Base-by-base conservation (phyloP, 2,797 vertebrate genomes). In the Sebastes steindachneri region DNA sequence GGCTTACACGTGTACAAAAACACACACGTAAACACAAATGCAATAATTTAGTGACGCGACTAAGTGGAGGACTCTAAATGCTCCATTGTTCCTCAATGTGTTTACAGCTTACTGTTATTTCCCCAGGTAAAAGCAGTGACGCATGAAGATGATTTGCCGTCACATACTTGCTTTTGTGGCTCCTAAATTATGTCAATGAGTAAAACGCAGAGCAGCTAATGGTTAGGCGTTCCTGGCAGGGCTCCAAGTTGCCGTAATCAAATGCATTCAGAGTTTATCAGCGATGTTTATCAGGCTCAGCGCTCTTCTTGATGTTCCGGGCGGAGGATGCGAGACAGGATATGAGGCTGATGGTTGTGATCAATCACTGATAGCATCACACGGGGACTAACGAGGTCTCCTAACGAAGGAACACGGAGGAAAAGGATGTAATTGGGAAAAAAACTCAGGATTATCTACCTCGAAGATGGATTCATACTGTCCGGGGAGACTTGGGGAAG, bases 291-390 rank as follows among this genome's bases (percentile, higher is more conserved):
- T 95, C 92, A 17, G 77, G 70, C 77, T 69, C 26, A 29, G 77
- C 35, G 73, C 85, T 70, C 72, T 74, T 70, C 72, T 74, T 67
- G 68, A 85, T 90, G 82, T 87, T 91, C 82, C 33, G 83, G 85
- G 71, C 23, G 72, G 78, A 88, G 90, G 90, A 92, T 85, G 25
- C 3, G 73, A 83, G 87, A 51, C 75, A 81, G 88, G 91, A 93
- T 90, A 82, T 74, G 86, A 89, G 84, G 75, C 83, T 73, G 88
- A 86, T 66, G 83, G 85, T 62, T 69, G 71, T 53, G 78, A 93
- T 91, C 86, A 88, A 88, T 89, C 86, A 85, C 75, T 48, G 87
- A 92, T 89, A 82, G 75, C 76, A 75, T 86, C 85, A 23, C 82
- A 48, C 19, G 8, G 57, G 59, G 64, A 86, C 82, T 90, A 93